Conservation (phyloP, 2,888 invertebrate genomes). For the Rhingia campestris region DNA sequence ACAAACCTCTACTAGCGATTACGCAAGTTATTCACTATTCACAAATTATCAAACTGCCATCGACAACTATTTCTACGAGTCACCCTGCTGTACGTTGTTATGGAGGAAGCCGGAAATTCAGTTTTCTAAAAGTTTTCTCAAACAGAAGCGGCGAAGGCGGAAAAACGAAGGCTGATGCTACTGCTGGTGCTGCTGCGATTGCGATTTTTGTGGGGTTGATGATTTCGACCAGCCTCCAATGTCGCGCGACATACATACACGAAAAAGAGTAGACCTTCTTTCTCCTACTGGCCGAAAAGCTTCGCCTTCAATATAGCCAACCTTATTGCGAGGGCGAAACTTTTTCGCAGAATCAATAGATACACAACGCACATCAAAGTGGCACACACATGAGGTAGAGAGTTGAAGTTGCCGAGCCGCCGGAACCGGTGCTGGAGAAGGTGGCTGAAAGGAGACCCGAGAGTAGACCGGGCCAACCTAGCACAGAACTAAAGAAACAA, state of each 20-base stretch:
- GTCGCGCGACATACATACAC: slow-evolving; percentile 33
- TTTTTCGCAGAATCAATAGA: slow-evolving; percentile 73
- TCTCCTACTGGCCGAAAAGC: slow-evolving; percentile 65
- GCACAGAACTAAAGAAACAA: slow-evolving; percentile 66
- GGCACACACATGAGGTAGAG: slow-evolving; percentile 58
- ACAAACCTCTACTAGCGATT: too few species aligned
- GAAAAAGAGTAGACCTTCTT: slow-evolving; percentile 24
- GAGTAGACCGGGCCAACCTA: slow-evolving; percentile 32
- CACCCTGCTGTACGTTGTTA: slow-evolving; percentile 53
- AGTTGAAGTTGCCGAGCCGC: slow-evolving; percentile 16
- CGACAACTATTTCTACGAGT: not conserved
- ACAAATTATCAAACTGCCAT: not conserved
- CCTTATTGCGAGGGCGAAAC: slow-evolving; percentile 68
- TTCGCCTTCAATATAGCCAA: slow-evolving; percentile 59
- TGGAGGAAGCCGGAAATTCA: slow-evolving; percentile 55
- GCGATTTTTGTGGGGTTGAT: slow-evolving; percentile 50
- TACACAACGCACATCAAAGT: slow-evolving; percentile 68
- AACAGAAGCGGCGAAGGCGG: slow-evolving; percentile 57
- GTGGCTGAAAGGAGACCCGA: slow-evolving; percentile 52
- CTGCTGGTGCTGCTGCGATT: slow-evolving; percentile 35
- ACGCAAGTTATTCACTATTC: too few species aligned
- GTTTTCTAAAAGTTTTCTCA: slow-evolving; percentile 71
- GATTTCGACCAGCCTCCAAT: slow-evolving; percentile 58
- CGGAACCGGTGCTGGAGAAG: slow-evolving; percentile 12
- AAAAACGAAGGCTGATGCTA: slow-evolving; percentile 26